Evolutionary conservation across 2,888 invertebrate species (phyloP).

Genomic region (Drosophila conformis): DNA sequence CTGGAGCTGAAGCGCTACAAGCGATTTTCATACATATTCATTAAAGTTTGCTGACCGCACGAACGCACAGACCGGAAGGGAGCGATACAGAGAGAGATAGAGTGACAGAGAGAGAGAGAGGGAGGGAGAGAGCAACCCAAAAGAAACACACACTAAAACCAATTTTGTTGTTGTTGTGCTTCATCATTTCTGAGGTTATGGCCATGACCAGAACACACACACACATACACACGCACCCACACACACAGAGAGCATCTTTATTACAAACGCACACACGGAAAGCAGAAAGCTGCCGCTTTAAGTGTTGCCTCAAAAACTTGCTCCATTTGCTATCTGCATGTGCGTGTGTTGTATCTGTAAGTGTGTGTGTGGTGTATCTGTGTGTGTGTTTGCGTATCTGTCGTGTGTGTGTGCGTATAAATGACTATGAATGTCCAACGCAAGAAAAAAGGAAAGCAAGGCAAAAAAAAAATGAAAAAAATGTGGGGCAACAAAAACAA

Average conservation of each 20-base stretch:
- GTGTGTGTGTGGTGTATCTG: slow-evolving; percentile 32
- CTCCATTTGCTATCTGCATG: slow-evolving; percentile 58
- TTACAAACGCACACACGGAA: slow-evolving; percentile 49
- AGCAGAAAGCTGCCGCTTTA: slow-evolving; percentile 55
- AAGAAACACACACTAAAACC: slow-evolving; percentile 35
- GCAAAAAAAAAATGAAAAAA: slow-evolving; percentile 28
- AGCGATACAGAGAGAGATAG: neutral
- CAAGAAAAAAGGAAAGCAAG: slow-evolving; percentile 16
- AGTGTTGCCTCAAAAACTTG: slow-evolving; percentile 68
- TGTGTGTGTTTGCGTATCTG: slow-evolving; percentile 25
- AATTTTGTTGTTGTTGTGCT: slow-evolving; percentile 55
- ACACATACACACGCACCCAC: slow-evolving; percentile 27
- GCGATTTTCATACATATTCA: slow-evolving; percentile 79
- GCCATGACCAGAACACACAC: slow-evolving; percentile 47
- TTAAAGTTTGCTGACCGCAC: slow-evolving; percentile 80
- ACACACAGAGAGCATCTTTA: slow-evolving; percentile 65
- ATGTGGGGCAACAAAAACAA: slow-evolving; percentile 28
- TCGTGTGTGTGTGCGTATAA: slow-evolving; percentile 33
- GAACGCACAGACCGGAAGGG: slow-evolving; percentile 38
- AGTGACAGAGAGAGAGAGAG: neutral
- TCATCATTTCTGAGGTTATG: slow-evolving; percentile 79
- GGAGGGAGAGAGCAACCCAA: slow-evolving; percentile 10
- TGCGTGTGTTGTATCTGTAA: slow-evolving; percentile 34
- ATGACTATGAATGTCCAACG: slow-evolving; percentile 60
- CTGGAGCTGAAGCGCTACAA: slow-evolving; percentile 48